Evolutionary conservation across 2,113 vertebrate genomes (phyloP).

Genomic region (Coturnix japonica): DNA sequence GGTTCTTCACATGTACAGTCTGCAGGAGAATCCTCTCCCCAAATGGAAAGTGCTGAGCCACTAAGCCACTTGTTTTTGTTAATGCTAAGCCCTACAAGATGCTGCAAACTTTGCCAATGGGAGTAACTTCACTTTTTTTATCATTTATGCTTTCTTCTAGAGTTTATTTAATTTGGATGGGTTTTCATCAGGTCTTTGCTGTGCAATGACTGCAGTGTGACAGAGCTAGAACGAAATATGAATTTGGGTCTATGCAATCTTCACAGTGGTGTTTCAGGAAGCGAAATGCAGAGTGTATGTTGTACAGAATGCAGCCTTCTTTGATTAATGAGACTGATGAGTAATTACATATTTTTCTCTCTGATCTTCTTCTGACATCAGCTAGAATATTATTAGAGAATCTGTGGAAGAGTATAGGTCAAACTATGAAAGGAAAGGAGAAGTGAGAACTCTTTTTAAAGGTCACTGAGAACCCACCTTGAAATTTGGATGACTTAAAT

Average conservation of each 20-base stretch:
- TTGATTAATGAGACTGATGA: background rate
- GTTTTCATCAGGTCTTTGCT: background rate
- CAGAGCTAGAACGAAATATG: background rate
- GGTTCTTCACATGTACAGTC: background rate
- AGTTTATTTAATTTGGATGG: background rate
- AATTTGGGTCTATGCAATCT: background rate
- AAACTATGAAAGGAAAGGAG: background rate
- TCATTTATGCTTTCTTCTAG: background rate
- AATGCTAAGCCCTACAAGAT: background rate
- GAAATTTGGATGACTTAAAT: background rate
- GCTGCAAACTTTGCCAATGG: background rate
- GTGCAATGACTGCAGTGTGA: background rate
- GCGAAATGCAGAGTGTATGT: background rate
- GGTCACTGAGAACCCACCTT: background rate
- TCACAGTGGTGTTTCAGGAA: background rate
- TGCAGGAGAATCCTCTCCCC: background rate
- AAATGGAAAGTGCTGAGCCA: background rate
- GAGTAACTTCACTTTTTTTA: background rate
- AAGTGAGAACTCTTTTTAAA: background rate
- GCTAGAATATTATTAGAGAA: background rate
- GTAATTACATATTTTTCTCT: background rate
- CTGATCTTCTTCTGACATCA: background rate
- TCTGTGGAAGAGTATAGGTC: background rate
- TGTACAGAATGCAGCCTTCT: background rate
- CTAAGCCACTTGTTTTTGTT: background rate